phyloP scores from a whole-genome alignment of 2,888 invertebrate species.

The Drosophila quinaria region DNA sequence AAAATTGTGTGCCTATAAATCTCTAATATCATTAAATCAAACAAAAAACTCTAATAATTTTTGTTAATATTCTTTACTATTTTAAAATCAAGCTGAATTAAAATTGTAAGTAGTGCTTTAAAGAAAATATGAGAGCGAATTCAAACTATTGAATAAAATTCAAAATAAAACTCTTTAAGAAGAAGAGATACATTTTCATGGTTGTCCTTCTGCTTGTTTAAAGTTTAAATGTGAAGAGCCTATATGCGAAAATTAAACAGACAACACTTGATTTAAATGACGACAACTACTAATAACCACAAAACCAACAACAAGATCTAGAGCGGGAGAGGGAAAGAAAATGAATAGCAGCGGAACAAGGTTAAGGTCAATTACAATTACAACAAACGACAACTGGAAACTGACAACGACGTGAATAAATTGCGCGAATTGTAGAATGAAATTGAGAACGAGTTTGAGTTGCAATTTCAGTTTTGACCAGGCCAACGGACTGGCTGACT shows the following conservation, averaged over 20 bases:
- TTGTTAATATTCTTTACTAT: too few species aligned
- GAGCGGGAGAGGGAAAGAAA: conserved; percentile 32
- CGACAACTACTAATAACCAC: conserved; percentile 1
- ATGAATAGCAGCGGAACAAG: conserved; percentile 60
- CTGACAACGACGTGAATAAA: conserved; percentile 57
- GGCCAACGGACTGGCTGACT: conserved; percentile 29
- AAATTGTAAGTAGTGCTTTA: too few species aligned
- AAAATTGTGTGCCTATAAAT: too few species aligned
- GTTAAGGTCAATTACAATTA: conserved; percentile 75
- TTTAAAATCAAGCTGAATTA: too few species aligned
- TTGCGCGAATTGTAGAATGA: conserved; percentile 64
- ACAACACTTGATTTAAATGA: conserved; percentile 1
- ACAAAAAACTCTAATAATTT: too few species aligned
- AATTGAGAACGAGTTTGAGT: conserved; percentile 76
- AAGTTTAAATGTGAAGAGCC: neutral
- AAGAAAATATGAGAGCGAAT: too few species aligned
- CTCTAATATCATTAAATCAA: neutral
- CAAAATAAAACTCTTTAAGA: too few species aligned
- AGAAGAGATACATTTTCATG: neutral
- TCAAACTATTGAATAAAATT: too few species aligned
- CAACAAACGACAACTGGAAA: conserved; percentile 35
- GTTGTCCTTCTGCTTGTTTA: neutral
- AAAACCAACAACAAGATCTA: conserved; percentile 14
- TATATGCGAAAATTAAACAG: conserved; percentile 1
- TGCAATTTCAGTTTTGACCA: conserved; percentile 28